Conservation (phyloP, 2,113 vertebrate genomes). For the Cyanistes caeruleus region DNA sequence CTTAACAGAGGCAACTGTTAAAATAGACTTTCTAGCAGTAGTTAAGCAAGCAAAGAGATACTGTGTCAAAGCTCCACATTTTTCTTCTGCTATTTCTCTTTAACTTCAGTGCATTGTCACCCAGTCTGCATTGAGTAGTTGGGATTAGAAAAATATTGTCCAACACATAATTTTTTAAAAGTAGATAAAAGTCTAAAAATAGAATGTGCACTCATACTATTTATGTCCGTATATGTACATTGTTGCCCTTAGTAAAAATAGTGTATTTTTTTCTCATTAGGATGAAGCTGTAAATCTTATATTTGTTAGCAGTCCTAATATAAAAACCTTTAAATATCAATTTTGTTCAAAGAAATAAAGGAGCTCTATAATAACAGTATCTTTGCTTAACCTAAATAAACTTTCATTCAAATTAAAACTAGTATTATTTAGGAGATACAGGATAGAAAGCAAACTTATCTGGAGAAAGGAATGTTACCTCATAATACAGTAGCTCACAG, state of each 20-base stretch:
- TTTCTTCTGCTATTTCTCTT: not conserved
- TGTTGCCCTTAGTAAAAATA: not conserved
- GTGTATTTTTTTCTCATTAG: not conserved
- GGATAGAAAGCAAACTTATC: not conserved
- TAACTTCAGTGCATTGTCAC: not conserved
- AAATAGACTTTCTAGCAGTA: not conserved
- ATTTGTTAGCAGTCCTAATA: not conserved
- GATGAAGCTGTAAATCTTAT: not conserved
- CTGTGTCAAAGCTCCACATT: not conserved
- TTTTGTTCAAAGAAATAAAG: not conserved
- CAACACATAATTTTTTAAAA: not conserved
- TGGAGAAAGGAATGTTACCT: not conserved
- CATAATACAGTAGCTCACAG: not conserved
- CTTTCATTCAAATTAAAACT: not conserved
- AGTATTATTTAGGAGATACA: not conserved
- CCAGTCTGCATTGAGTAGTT: not conserved
- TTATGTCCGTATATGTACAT: not conserved
- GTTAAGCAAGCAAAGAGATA: not conserved
- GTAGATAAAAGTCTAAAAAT: not conserved
- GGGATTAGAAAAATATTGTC: not conserved
- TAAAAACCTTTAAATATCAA: not conserved
- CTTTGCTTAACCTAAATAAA: not conserved
- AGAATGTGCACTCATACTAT: not conserved
- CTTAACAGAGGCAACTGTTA: not conserved
- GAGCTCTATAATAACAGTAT: not conserved